Evolutionary conservation across 2,113 vertebrate genomes (phyloP).

Genomic region (Aldabrachelys gigantea): DNA sequence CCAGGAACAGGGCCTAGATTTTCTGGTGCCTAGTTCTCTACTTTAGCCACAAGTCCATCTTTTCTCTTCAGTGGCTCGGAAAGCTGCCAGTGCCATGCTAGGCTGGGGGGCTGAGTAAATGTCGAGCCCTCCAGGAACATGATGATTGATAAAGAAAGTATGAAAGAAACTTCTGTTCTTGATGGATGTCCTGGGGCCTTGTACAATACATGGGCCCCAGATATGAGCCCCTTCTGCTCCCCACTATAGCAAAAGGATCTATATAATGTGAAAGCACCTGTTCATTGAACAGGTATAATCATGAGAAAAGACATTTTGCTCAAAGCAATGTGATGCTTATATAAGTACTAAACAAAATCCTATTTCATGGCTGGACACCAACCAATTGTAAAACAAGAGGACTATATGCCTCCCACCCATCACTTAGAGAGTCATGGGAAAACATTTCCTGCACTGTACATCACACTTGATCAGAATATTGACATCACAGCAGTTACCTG

Average conservation of each 20-base stretch:
- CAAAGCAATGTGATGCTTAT: background rate
- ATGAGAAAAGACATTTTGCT: background rate
- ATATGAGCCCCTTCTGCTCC: background rate
- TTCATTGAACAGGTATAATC: background rate
- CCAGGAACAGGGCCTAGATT: conserved; percentile 26
- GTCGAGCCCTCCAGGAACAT: background rate
- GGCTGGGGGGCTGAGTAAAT: background rate
- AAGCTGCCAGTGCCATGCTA: background rate
- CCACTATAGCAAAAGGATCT: background rate
- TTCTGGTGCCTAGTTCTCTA: conserved; percentile 1
- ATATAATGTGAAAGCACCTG: background rate
- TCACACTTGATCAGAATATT: background rate
- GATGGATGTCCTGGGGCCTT: background rate
- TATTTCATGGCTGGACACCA: background rate
- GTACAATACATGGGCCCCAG: background rate
- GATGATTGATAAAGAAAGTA: background rate
- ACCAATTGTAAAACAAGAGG: background rate
- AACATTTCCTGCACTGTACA: background rate
- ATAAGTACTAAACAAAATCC: background rate
- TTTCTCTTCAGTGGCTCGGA: background rate
- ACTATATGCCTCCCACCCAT: background rate
- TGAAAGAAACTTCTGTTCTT: background rate
- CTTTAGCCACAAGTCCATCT: background rate
- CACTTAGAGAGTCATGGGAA: background rate
- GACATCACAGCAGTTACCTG: background rate